Evolutionary conservation across 2,888 invertebrate species (phyloP).

Genomic region (Merodon equestris): DNA sequence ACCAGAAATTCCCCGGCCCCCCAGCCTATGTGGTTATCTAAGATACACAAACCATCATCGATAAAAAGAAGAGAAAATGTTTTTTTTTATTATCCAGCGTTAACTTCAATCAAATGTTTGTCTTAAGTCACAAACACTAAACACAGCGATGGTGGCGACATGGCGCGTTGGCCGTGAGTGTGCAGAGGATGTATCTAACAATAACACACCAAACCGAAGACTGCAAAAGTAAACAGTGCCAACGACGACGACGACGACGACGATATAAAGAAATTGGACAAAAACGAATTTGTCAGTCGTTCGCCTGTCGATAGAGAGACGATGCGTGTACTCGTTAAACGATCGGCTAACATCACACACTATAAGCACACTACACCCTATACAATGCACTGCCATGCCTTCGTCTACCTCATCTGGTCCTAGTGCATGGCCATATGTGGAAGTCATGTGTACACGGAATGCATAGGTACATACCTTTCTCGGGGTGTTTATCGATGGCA

Average conservation of each 20-base stretch:
- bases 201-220: slow-evolving; percentile 2
- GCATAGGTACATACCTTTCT: slow-evolving; percentile 5
- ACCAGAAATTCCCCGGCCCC: not conserved
- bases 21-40: slow-evolving; percentile 45
- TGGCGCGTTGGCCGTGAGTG: too few relatives aligned
- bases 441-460: slow-evolving; percentile 10
- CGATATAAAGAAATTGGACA: slow-evolving; percentile 43
- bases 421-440: slow-evolving; percentile 27
- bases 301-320: slow-evolving; percentile 38
- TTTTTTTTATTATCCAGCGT: slow-evolving; percentile 40
- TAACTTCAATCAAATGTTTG: slow-evolving; percentile 57
- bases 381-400: too few relatives aligned
- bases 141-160: slow-evolving; percentile 18
- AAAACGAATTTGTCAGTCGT: slow-evolving; percentile 50
- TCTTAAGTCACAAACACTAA: slow-evolving; percentile 55
- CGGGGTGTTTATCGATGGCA: slow-evolving; percentile 50
- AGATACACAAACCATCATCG: slow-evolving; percentile 35
- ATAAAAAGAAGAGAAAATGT: slow-evolving; percentile 11
- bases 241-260: slow-evolving; percentile 11
- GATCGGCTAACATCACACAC: slow-evolving; percentile 42
- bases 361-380: slow-evolving; percentile 30
- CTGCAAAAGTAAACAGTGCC: slow-evolving; percentile 48
- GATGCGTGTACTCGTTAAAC: slow-evolving; percentile 16
- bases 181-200: too few relatives aligned
- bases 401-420: slow-evolving; percentile 15